These are phyloP conservation scores for honey bee (Apis mellifera) DNA, from an alignment of 1,140 invertebrate species.

Conservation along the genomic window Amel_HAv3.1 CM009931.2:12066501-12067000, in stretches of 20 bases:
- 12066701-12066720: background rate
- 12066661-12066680: background rate
- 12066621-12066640: background rate
- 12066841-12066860: too few species aligned
- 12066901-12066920: slow-evolving; percentile 4
- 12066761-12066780: background rate
- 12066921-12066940: background rate
- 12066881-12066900: background rate
- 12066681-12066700: background rate
- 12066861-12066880: slow-evolving; percentile 35
- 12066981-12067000: background rate
- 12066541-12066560: background rate
- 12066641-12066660: background rate
- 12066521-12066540: background rate
- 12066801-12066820: background rate
- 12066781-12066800: too few species aligned
- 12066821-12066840: too few species aligned
- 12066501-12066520: background rate
- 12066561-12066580: too few species aligned
- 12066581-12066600: background rate
- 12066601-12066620: background rate
- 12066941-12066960: background rate
- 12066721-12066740: background rate
- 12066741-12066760: background rate
- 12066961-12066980: slow-evolving; percentile 29